phyloP scores from a whole-genome alignment of 2,888 invertebrate species.

The Nomada ruficornis region DNA sequence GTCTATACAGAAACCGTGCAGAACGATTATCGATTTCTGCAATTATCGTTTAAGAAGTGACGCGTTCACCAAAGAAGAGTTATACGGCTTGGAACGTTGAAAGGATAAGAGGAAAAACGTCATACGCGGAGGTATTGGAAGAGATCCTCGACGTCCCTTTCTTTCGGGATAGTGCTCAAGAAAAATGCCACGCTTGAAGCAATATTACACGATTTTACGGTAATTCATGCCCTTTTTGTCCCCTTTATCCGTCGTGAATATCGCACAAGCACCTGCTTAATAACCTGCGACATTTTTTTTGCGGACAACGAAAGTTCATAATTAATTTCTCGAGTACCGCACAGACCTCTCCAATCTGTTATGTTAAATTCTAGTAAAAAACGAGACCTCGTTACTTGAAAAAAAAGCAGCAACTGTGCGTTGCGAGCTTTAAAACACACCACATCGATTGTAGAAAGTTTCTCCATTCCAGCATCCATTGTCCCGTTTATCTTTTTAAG shows the following conservation, averaged over 20 bases:
- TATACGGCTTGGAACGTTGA: not conserved
- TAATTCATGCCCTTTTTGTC: conserved; percentile 50
- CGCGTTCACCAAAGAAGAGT: not conserved
- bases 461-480: conserved; percentile 32
- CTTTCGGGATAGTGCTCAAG: conserved; percentile 10
- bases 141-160: conserved; percentile 28
- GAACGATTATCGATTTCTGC: conserved; percentile 1
- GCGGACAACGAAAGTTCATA: conserved; percentile 10
- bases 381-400: not conserved
- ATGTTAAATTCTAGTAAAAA: not conserved
- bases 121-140: not conserved
- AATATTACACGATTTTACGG: conserved; percentile 60
- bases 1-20: not conserved
- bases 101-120: not conserved
- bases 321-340: not conserved
- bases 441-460: conserved; percentile 5
- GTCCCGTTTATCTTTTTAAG: conserved; percentile 40
- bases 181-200: conserved; percentile 56
- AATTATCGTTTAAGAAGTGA: conserved; percentile 24
- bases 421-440: conserved; percentile 19
- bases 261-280: not conserved
- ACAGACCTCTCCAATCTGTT: not conserved
- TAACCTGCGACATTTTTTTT: not conserved
- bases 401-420: not conserved
- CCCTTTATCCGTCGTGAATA: not conserved